These are phyloP conservation scores for Drosophila obscura DNA, from an alignment of 1,140 invertebrate species.

Conservation along the genomic window DNA sequence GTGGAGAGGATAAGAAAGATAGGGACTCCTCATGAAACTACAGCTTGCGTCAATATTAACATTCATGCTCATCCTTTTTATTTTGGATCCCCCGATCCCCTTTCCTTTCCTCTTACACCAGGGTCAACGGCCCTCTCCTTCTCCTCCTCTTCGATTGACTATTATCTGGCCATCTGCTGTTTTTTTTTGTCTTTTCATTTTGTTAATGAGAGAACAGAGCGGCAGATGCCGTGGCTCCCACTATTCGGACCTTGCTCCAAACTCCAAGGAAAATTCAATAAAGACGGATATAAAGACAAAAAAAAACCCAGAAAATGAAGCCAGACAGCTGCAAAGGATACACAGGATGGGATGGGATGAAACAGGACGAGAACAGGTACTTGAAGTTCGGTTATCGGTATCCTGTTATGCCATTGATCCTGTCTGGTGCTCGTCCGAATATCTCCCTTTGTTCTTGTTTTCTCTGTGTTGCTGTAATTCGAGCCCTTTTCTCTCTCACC, in stretches of 20 bases:
- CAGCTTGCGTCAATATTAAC: conserved; percentile 76
- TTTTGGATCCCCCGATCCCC: conserved; percentile 10
- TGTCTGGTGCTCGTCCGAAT: neutral
- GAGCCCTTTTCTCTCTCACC: conserved; percentile 35
- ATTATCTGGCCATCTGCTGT: conserved; percentile 72
- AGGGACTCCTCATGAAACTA: conserved; percentile 27
- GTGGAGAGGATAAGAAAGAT: neutral
- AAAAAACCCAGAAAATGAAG: conserved; percentile 15
- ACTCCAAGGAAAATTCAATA: conserved; percentile 57
- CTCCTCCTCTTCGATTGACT: conserved; percentile 47
- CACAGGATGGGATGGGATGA: conserved; percentile 4
- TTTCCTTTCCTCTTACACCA: conserved; percentile 19
- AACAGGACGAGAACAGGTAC: conserved; percentile 43
- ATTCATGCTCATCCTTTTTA: conserved; percentile 73
- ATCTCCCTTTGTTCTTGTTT: conserved; percentile 30
- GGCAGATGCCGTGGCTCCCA: conserved; percentile 19
- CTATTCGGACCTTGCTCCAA: conserved; percentile 30
- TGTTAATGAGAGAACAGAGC: conserved; percentile 27
- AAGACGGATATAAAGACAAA: conserved; percentile 13
- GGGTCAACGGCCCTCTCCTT: conserved; percentile 69
- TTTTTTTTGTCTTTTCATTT: conserved; percentile 1
- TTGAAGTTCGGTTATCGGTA: conserved; percentile 26
- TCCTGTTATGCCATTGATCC: conserved; percentile 52
- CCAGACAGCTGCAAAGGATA: conserved; percentile 51
- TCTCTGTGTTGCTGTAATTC: conserved; percentile 47